Percentiles rank a stretch among this genome's conserved stretches.
These are phyloP conservation scores for Junco hyemalis DNA, from an alignment of 2,113 vertebrate genomes.

Conservation along the genomic window DNA sequence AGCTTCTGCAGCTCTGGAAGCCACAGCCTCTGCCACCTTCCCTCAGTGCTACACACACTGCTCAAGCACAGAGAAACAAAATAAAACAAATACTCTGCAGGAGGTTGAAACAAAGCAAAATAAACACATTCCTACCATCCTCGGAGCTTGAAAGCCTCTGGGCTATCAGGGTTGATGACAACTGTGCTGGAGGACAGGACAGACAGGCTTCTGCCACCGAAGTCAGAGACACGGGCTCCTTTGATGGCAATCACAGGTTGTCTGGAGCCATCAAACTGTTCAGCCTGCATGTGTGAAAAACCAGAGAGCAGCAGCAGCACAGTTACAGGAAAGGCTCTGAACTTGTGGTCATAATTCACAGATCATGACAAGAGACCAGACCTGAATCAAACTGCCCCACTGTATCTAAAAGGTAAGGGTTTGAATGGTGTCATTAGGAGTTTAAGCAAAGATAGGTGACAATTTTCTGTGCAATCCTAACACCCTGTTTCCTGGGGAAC, in stretches of 20 bases:
- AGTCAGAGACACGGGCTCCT: constrained; percentile 93
- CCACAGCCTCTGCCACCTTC: neutral
- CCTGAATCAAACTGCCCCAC: neutral
- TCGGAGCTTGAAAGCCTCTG: constrained; percentile 92
- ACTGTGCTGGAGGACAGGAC: constrained; percentile 90
- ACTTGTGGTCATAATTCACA: neutral
- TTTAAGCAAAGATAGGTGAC: neutral
- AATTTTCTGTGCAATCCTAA: neutral
- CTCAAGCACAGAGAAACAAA: neutral
- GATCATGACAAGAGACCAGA: neutral
- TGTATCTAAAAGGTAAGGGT: neutral
- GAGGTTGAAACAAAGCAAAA: neutral
- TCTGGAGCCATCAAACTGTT: constrained; percentile 90
- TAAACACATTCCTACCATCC: constrained; percentile 85
- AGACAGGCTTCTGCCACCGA: constrained; percentile 92
- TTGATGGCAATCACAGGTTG: constrained; percentile 93
- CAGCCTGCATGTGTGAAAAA: constrained; percentile 79
- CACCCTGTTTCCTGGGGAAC: neutral
- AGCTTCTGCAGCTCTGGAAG: neutral
- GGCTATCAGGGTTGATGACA: constrained; percentile 93
- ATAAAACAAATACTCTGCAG: neutral
- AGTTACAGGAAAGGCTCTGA: neutral
- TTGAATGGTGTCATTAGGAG: neutral
- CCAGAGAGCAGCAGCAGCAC: neutral
- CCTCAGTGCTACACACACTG: neutral